Conservation (phyloP, 2,797 vertebrate species). For the Sylvia borin region DNA sequence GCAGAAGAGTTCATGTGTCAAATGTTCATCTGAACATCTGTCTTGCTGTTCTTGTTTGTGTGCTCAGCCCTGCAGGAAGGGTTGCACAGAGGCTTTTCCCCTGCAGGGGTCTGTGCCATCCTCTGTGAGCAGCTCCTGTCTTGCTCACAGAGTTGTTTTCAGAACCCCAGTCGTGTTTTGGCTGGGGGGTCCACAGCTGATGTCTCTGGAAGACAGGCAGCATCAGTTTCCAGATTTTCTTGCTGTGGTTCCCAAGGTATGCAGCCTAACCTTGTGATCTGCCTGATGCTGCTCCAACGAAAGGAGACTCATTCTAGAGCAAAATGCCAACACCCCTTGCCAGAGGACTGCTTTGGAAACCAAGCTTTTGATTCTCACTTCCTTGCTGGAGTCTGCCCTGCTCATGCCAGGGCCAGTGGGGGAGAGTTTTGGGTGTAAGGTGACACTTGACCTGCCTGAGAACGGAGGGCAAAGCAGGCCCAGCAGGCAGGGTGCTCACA, state of each 20-base stretch:
- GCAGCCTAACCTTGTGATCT: not conserved
- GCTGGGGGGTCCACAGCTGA: not conserved
- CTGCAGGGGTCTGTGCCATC: not conserved
- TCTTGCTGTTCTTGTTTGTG: not conserved
- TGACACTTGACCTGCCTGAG: not conserved
- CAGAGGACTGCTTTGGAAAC: not conserved
- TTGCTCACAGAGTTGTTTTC: accelerated
- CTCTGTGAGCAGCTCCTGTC: not conserved
- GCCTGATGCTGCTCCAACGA: not conserved
- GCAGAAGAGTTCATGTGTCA: not conserved
- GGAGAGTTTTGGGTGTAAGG: not conserved
- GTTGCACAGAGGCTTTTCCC: not conserved
- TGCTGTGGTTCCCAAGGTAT: not conserved
- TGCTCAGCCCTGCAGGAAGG: not conserved
- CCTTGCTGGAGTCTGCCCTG: not conserved
- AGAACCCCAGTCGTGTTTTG: not conserved
- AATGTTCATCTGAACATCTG: not conserved
- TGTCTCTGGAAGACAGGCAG: not conserved
- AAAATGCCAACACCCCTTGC: not conserved
- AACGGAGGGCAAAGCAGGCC: not conserved
- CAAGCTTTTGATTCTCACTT: not conserved
- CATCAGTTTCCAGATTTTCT: not conserved
- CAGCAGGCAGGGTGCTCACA: not conserved
- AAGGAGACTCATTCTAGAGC: not conserved
- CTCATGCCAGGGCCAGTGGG: not conserved